These are phyloP conservation scores for Anhinga rufa DNA, from an alignment of 2,113 vertebrate species.

Conservation along the genomic window DNA sequence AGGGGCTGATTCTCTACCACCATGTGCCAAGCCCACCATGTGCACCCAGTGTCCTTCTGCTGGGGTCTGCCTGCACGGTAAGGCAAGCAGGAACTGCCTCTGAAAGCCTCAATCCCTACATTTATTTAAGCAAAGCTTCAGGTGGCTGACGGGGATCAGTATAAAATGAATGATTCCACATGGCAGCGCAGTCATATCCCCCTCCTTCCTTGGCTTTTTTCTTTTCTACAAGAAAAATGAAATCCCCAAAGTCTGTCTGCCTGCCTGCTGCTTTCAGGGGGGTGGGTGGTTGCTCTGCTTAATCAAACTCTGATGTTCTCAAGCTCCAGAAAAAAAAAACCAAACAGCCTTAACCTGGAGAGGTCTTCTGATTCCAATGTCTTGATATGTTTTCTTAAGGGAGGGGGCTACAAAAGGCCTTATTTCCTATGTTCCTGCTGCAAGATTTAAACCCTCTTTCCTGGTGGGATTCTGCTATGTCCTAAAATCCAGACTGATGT, in stretches of 20 bases:
- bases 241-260: background rate
- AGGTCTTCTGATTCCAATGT: background rate
- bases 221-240: background rate
- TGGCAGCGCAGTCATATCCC: background rate
- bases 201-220: background rate
- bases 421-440: background rate
- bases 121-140: background rate
- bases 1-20: background rate
- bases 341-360: background rate
- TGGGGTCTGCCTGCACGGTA: accelerated
- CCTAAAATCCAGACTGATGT: background rate
- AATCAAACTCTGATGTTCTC: background rate
- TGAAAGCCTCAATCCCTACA: background rate
- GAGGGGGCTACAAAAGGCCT: background rate
- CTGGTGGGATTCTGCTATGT: background rate
- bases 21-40: accelerated
- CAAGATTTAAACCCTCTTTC: slow-evolving; percentile 6
- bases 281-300: background rate
- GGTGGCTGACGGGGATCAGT: background rate
- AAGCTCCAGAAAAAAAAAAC: background rate
- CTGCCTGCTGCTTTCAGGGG: background rate
- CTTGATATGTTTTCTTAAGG: background rate
- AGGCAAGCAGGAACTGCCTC: background rate
- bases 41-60: background rate
- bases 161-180: background rate